These are phyloP conservation scores for Apotomis turbidana DNA, from an alignment of 2,888 invertebrate species.

Conservation along the genomic window DNA sequence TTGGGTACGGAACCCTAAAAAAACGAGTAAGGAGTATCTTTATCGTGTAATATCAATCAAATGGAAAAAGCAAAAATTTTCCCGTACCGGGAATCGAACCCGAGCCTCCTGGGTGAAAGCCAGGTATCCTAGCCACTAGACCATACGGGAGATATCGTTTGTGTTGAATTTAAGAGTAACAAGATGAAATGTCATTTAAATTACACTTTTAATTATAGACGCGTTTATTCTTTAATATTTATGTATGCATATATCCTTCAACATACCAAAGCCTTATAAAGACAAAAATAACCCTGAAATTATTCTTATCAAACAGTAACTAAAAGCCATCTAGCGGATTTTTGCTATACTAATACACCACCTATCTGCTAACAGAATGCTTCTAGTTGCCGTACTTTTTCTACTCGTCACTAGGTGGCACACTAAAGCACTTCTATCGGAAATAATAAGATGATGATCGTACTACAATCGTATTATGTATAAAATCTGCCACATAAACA, in stretches of 20 bases:
- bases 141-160: conserved; percentile 73
- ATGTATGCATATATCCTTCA: too few relatives aligned
- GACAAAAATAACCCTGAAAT: neutral
- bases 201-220: too few relatives aligned
- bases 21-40: too few relatives aligned
- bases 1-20: too few relatives aligned
- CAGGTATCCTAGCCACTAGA: conserved; percentile 88
- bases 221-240: too few relatives aligned
- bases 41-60: neutral
- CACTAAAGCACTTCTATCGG: neutral
- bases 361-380: neutral
- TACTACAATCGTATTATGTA: too few relatives aligned
- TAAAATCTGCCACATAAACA: too few relatives aligned
- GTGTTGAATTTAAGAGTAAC: conserved; percentile 14
- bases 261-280: too few relatives aligned
- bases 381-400: neutral
- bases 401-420: conserved; percentile 37
- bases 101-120: conserved; percentile 89
- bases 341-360: neutral
- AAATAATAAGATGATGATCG: neutral
- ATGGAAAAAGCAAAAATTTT: conserved; percentile 58
- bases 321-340: conserved; percentile 27
- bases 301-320: neutral
- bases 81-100: conserved; percentile 89
- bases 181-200: neutral